Base-by-base conservation (phyloP, 2,888 invertebrate species). In the Himalopsyche japonica region DNA sequence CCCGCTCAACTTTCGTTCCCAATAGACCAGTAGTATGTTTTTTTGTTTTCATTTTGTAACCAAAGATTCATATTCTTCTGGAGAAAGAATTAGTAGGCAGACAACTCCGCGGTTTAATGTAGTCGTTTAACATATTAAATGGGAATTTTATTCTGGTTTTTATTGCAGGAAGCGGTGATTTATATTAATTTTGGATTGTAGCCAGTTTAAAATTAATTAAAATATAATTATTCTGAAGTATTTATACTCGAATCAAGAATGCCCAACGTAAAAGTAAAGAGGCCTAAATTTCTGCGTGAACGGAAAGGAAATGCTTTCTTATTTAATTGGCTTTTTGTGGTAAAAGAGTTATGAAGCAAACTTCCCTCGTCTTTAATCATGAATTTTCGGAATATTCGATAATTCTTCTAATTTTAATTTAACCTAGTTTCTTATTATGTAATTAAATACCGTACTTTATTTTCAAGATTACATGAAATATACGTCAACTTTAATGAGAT, bases 41-140 rank as follows among this genome's bases (percentile, higher is more conserved):
- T 57, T 82, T 32, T 76, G 81, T 82, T 84, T 78, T 79, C 80
- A 34, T 43, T 77, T 76, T 76, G 82, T 81, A 70, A 27, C 70
- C 27, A 27, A 27, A 83, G 83, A 83, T 85, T 85, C 85, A 85
- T 85, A 82, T 81, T 85, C 82, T 83, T 80, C 85, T 83, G 48
- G 70, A 76, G 80, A 57, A 81, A 64, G 85, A 83, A 83, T 85
- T 83, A 83, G 81, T 85, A 85, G 83, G 85, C 85, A 79, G 85
- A 79, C 79, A 77, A 78, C 80, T 79, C 77, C 49, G 79, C 80
- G 80, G 80, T 81, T 85, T 85, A 85, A 85, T 84, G 84, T 80
- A 82, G 82, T 81, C 84, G 82, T 84, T 86, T 84, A 81, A 84
- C 86, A 84, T 84, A 84, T 84, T 80, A 84, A 86, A 84, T 82